Percentiles rank a stretch among this genome's conserved stretches.
Conservation (phyloP, 2,113 vertebrate genomes). For the Seriola quinqueradiata region DNA sequence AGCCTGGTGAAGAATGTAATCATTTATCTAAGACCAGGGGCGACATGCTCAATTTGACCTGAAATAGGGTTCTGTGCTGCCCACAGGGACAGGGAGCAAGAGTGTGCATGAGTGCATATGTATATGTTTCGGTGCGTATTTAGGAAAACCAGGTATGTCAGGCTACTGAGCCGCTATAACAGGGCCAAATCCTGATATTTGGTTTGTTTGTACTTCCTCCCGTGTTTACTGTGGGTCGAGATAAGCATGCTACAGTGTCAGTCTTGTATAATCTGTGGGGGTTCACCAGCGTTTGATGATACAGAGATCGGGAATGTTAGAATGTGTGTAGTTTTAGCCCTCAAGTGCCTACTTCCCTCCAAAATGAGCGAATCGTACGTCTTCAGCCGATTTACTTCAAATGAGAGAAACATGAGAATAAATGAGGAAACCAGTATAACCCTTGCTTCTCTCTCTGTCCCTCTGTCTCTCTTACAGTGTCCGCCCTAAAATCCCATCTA, state of each 20-base stretch:
- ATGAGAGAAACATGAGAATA: constrained; percentile 28
- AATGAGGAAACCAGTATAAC: constrained; percentile 2
- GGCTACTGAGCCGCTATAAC: constrained; percentile 40
- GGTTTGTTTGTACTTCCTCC: constrained; percentile 54
- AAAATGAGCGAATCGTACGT: constrained; percentile 33
- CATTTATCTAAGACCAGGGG: constrained; percentile 80
- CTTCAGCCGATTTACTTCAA: constrained; percentile 17
- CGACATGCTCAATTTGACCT: constrained; percentile 77
- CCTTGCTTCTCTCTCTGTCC: not conserved
- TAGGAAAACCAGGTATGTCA: constrained; percentile 34
- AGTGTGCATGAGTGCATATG: constrained; percentile 53
- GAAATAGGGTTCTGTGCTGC: constrained; percentile 67
- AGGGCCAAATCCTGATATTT: constrained; percentile 36
- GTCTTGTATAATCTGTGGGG: constrained; percentile 13
- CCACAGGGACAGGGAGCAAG: constrained; percentile 49
- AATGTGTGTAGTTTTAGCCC: not conserved
- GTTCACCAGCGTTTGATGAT: not conserved
- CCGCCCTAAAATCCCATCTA: constrained; percentile 18
- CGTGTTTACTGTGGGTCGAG: constrained; percentile 40
- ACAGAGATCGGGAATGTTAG: not conserved
- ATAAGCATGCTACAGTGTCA: constrained; percentile 36
- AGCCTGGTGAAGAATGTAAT: constrained; percentile 77
- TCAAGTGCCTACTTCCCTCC: not conserved
- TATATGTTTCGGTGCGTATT: constrained; percentile 43
- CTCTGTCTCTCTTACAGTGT: constrained; percentile 19